Evolutionary conservation across 1,140 invertebrate species (phyloP).

Genomic region (Ceratitis capitata): DNA sequence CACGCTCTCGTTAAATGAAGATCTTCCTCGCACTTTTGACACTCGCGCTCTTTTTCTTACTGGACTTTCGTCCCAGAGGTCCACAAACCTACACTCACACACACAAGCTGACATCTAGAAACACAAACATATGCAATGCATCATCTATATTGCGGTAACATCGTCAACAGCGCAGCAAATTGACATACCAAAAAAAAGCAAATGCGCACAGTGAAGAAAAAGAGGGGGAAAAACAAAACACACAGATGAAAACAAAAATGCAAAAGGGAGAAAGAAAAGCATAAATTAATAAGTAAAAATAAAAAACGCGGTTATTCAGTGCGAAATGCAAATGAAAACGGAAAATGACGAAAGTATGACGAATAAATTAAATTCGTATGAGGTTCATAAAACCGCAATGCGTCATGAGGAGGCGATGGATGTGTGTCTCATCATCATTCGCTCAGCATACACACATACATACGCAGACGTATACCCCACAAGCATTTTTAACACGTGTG

Average conservation of each 20-base stretch:
- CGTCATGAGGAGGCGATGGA: neutral
- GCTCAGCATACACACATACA: neutral
- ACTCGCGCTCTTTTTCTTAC: too few relatives aligned
- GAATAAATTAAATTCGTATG: conserved; percentile 34
- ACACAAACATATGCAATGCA: neutral
- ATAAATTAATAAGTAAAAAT: neutral
- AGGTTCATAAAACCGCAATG: conserved; percentile 28
- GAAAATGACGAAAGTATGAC: neutral
- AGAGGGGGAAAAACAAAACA: too few relatives aligned
- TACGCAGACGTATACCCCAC: neutral
- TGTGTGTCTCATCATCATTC: neutral
- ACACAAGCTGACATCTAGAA: neutral
- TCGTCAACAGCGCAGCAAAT: conserved; percentile 15
- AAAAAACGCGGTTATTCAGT: conserved; percentile 11
- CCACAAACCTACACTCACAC: neutral
- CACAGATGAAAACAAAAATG: neutral
- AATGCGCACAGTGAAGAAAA: neutral
- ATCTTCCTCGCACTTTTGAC: too few relatives aligned
- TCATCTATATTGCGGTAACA: neutral
- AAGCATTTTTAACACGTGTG: neutral
- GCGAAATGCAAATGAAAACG: conserved; percentile 28
- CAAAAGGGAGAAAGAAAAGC: too few relatives aligned
- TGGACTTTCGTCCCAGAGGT: too few relatives aligned
- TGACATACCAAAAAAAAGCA: neutral
- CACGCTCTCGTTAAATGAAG: neutral